Evolutionary conservation across 2,113 vertebrate species (phyloP), one percentile per base, ranked within the genome.

Genomic region (Microcebus griseorufus): DNA sequence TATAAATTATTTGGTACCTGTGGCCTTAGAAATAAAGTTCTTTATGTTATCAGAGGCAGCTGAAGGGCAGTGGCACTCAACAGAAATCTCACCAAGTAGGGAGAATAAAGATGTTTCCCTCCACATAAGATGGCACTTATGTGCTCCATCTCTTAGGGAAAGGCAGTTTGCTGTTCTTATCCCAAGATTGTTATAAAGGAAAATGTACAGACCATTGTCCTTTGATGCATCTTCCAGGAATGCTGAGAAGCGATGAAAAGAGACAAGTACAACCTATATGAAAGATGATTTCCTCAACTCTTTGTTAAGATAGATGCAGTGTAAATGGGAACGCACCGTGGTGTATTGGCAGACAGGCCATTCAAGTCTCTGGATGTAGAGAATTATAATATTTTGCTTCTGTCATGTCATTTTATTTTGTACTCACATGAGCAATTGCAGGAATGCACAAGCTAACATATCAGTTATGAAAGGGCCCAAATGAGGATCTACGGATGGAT

Each of bases 401-500:
- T 85, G 94, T 88, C 93, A 53, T 69, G 88, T 70, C 94, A 16
- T 90, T 97, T 95, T 76, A 96, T 90, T 97, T 96, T 92, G 88
- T 89, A 53, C 88, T 94, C 90, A 55, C 67, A 69, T 96, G 94
- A 97, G 81, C 95, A 86, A 93, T 96, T 58, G 53, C 90, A 82
- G 84, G 65, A 70, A 94, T 70, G 81, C 82, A 70, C 78, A 87
- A 55, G 90, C 78, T 91, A 88, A 91, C 80, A 23, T 51, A 95
- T 94, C 90, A 64, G 67, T 91, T 97, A 92, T 84, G 88, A 96
- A 94, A 93, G 81, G 64, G 88, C 17, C 27, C 29, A 95, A 90
- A 94, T 97, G 96, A 97, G 60, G 76, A 84, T 25, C 85, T 90
- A 51, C 0, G 34, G 95, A 94, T 97, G 95, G 86, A 93, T 87